Conservation (phyloP, 2,113 vertebrate species). For the Pachypanchax playfairii region DNA sequence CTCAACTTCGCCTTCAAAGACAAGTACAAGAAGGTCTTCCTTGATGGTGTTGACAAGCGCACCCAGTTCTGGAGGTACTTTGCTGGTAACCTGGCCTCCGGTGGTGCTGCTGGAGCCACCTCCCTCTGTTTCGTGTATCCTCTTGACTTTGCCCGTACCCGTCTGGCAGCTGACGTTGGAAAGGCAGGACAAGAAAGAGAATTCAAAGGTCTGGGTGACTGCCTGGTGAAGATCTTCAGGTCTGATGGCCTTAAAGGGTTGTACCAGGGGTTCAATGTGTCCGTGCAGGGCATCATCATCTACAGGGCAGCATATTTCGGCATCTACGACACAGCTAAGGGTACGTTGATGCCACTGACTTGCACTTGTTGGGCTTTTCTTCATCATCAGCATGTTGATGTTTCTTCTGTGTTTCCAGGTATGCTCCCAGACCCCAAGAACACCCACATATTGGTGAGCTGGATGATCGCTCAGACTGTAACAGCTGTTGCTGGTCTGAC, state of each 20-base stretch:
- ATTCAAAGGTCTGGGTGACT: constrained; percentile 86
- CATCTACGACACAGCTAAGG: constrained; percentile 93
- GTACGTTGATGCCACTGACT: constrained; percentile 64
- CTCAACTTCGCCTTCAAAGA: constrained; percentile 94
- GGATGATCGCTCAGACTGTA: constrained; percentile 93
- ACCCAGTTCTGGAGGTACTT: constrained; percentile 92
- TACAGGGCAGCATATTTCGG: constrained; percentile 95
- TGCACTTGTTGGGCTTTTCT: neutral
- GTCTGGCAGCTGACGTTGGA: constrained; percentile 87
- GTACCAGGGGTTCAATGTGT: constrained; percentile 91
- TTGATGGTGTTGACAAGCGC: constrained; percentile 87
- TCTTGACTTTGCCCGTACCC: constrained; percentile 88
- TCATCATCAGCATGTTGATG: neutral
- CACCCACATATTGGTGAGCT: constrained; percentile 89
- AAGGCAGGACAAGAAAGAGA: constrained; percentile 81
- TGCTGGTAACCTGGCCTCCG: constrained; percentile 88
- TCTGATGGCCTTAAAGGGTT: constrained; percentile 83
- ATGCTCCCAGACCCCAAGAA: constrained; percentile 96
- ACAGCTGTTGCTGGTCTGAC: constrained; percentile 87
- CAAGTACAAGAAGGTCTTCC: constrained; percentile 91
- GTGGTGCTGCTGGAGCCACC: constrained; percentile 87
- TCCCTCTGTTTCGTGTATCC: constrained; percentile 91
- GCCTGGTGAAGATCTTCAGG: constrained; percentile 83
- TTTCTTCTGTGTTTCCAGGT: constrained; percentile 66
- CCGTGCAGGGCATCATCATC: constrained; percentile 96